phyloP scores from a whole-genome alignment of 2,888 invertebrate species.

The Willowsia nigromaculata region DNA sequence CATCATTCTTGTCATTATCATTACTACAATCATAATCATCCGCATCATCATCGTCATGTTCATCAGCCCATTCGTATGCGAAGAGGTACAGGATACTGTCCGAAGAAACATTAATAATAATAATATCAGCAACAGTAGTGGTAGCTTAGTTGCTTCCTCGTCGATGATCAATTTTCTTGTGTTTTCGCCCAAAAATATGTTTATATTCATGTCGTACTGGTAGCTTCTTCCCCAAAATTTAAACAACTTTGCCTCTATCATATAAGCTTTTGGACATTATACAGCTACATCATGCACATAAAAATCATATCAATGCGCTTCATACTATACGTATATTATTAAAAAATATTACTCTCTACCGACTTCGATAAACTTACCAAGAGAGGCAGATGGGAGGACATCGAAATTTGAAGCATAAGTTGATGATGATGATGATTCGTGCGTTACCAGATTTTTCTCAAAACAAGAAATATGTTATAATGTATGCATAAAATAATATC shows the following conservation, averaged over 20 bases:
- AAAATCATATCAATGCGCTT: not conserved
- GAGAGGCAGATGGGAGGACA: conserved; percentile 53
- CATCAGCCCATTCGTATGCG: conserved; percentile 76
- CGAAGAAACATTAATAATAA: conserved; percentile 71
- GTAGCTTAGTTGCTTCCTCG: conserved; percentile 52
- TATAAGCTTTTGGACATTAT: not conserved
- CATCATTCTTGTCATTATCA: conserved; percentile 73
- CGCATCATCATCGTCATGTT: conserved; percentile 61
- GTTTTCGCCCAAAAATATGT: conserved; percentile 63
- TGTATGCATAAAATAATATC: conserved; percentile 43
- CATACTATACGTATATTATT: not conserved
- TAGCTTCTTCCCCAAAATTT: not conserved
- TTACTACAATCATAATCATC: conserved; percentile 71
- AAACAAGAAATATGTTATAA: conserved; percentile 50
- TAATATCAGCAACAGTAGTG: conserved; percentile 53
- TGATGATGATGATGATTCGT: conserved; percentile 30
- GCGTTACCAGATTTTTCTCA: conserved; percentile 57
- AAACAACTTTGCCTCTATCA: conserved; percentile 1
- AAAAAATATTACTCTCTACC: not conserved
- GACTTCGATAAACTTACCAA: conserved; percentile 28
- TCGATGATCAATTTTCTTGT: conserved; percentile 65
- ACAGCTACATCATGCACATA: not conserved
- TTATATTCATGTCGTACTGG: not conserved
- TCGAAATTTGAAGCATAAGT: conserved; percentile 8
- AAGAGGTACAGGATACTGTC: conserved; percentile 60